phyloP scores from a whole-genome alignment of 2,113 vertebrate species.

The Elgaria multicarinata region DNA sequence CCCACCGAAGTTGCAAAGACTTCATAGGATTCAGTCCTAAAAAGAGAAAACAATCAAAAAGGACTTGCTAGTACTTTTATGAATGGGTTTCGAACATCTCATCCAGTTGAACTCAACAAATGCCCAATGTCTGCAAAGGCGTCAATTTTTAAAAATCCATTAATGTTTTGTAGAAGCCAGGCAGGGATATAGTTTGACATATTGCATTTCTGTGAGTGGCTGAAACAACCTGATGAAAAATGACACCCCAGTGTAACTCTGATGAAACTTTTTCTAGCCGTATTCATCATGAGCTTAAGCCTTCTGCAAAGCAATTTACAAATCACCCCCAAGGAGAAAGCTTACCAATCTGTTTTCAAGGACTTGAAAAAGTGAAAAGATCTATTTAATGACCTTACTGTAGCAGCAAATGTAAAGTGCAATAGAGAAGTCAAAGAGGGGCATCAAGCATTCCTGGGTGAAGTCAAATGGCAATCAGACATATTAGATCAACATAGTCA shows the following conservation, averaged over 20 bases:
- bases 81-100: not conserved
- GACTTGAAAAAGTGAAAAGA: slow-evolving; percentile 45
- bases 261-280: slow-evolving; percentile 26
- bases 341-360: slow-evolving; percentile 56
- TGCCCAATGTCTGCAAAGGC: slow-evolving; percentile 1
- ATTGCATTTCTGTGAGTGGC: not conserved
- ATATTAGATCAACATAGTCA: slow-evolving; percentile 25
- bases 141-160: not conserved
- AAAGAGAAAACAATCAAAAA: not conserved
- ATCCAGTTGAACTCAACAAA: slow-evolving; percentile 7
- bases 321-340: slow-evolving; percentile 49
- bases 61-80: not conserved
- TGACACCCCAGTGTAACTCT: slow-evolving; percentile 3
- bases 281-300: slow-evolving; percentile 19
- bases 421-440: not conserved
- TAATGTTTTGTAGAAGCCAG: not conserved
- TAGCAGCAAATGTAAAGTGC: slow-evolving; percentile 31
- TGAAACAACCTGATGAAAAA: slow-evolving; percentile 32
- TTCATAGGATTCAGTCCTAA: not conserved
- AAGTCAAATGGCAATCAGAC: slow-evolving; percentile 5
- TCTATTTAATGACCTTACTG: slow-evolving; percentile 37
- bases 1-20: fast-evolving
- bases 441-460: not conserved
- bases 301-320: slow-evolving; percentile 41
- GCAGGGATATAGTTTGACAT: not conserved